A percentile compares a stretch with the other conserved stretches of the same genome.
Conservation (phyloP, 2,888 invertebrate species). For the Cheilosia vulpina region DNA sequence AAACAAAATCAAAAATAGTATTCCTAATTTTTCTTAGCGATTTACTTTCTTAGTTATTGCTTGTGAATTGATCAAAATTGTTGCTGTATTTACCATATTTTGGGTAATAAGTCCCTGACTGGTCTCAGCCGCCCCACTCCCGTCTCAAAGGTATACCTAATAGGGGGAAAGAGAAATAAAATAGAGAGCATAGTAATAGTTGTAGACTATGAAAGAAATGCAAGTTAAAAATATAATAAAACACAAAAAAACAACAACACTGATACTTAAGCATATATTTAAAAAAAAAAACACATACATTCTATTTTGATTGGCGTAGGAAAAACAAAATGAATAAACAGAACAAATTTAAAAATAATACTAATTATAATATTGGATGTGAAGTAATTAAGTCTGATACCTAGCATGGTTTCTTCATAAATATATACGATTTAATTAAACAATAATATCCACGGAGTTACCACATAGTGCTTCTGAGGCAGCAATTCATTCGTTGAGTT, state of each 20-base stretch:
- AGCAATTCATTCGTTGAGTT: no score
- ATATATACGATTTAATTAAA: no score
- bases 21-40: slow-evolving; percentile 59
- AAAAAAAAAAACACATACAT: slow-evolving; percentile 7
- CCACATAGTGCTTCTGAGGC: no score
- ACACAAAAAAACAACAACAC: slow-evolving; percentile 72
- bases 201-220: slow-evolving; percentile 48
- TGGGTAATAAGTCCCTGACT: slow-evolving; percentile 85
- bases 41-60: slow-evolving; percentile 62
- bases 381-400: no score
- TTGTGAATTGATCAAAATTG: slow-evolving; percentile 73
- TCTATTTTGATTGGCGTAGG: slow-evolving; percentile 26
- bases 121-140: slow-evolving; percentile 85
- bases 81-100: slow-evolving; percentile 84
- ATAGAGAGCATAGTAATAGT: slow-evolving; percentile 77
- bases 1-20: slow-evolving; percentile 51
- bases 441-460: no score
- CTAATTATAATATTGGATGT: not conserved
- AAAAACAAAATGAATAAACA: not conserved
- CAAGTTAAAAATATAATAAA: slow-evolving; percentile 19
- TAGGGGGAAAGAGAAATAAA: slow-evolving; percentile 81
- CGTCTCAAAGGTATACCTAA: slow-evolving; percentile 85
- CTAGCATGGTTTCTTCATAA: no score
- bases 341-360: not conserved
- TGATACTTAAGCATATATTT: slow-evolving; percentile 18